Evolutionary conservation across 92 coral and sea anemone species (phyloP).

Genomic region (Anthopleura xanthogrammica): DNA sequence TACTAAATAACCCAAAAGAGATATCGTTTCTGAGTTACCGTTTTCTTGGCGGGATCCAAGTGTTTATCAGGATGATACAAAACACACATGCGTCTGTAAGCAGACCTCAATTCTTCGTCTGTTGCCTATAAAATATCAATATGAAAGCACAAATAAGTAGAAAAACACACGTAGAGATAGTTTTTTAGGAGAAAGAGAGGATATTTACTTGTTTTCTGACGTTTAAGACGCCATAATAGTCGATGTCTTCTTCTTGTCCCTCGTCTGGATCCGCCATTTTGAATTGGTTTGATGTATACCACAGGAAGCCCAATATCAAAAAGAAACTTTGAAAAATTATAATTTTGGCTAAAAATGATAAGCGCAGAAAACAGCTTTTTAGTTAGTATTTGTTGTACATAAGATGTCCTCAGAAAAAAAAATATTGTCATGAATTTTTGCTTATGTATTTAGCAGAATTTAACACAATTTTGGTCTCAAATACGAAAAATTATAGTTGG

Average conservation of each 20-base stretch:
- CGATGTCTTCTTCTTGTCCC: conserved; percentile 55
- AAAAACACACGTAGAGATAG: neutral
- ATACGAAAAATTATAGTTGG: neutral
- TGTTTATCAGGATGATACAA: conserved; percentile 95
- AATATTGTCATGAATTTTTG: too few species aligned
- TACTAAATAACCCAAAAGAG: neutral
- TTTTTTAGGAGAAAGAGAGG: neutral
- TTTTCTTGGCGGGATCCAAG: conserved; percentile 73
- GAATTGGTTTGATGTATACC: conserved; percentile 13
- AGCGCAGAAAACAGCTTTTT: too few species aligned
- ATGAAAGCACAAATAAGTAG: neutral
- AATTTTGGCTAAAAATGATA: too few species aligned
- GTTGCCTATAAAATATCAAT: conserved; percentile 65
- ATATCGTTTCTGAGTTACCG: conserved; percentile 35
- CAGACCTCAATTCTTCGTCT: conserved; percentile 81
- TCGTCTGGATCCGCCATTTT: conserved; percentile 95
- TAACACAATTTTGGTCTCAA: too few species aligned
- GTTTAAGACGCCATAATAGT: conserved; percentile 90
- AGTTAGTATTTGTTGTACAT: too few species aligned
- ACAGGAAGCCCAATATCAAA: conserved; percentile 18
- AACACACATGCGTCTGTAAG: conserved; percentile 91
- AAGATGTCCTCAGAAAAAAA: too few species aligned
- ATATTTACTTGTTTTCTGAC: conserved; percentile 80
- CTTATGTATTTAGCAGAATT: too few species aligned
- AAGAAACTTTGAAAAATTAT: too few species aligned